Conservation (phyloP, 2,888 invertebrate genomes). For the Stenurella melanura region DNA sequence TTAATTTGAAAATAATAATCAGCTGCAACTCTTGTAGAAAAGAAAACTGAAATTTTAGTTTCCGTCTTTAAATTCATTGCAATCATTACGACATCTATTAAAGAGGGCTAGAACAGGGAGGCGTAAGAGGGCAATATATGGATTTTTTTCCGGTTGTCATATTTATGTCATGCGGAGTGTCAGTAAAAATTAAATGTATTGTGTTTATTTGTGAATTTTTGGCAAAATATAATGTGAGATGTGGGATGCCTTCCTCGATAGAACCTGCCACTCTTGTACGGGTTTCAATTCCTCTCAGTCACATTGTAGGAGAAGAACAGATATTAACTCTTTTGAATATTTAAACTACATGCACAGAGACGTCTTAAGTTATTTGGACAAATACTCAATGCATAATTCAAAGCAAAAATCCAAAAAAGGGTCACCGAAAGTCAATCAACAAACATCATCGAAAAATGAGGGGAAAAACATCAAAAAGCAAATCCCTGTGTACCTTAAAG, state of each 20-base stretch:
- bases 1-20: no score
- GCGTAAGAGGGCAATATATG: no score
- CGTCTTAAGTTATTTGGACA: slow-evolving; percentile 56
- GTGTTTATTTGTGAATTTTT: neutral
- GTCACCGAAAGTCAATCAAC: slow-evolving; percentile 35
- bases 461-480: slow-evolving; percentile 34
- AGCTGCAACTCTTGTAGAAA: no score
- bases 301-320: slow-evolving; percentile 50
- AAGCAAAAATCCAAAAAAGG: slow-evolving; percentile 45
- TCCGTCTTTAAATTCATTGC: no score
- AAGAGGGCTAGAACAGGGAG: no score
- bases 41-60: no score
- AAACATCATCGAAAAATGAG: slow-evolving; percentile 14
- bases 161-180: neutral
- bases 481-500: slow-evolving; percentile 51
- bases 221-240: slow-evolving; percentile 43
- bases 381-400: slow-evolving; percentile 52
- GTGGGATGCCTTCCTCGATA: slow-evolving; percentile 57
- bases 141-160: no score
- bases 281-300: slow-evolving; percentile 38
- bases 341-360: slow-evolving; percentile 57
- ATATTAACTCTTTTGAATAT: slow-evolving; percentile 58
- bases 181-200: neutral
- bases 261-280: slow-evolving; percentile 51
- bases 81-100: no score